Conservation (phyloP, 2,888 invertebrate genomes). For the Synergus japonicus region DNA sequence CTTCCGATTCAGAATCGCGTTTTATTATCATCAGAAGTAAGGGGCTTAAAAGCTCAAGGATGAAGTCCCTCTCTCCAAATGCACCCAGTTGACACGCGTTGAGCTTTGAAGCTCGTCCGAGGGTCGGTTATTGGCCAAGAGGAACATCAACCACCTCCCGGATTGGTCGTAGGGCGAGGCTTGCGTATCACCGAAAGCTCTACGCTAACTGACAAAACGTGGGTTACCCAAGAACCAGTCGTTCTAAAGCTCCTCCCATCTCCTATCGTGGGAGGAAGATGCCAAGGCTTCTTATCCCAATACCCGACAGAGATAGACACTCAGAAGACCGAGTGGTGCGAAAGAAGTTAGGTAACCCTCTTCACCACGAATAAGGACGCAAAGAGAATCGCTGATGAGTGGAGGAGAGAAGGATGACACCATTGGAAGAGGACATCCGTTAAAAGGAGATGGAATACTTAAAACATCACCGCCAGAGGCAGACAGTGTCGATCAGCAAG, state of each 20-base stretch:
- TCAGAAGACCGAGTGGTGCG: conserved; percentile 48
- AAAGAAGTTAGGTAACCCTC: conserved; percentile 42
- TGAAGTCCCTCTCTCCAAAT: conserved; percentile 71
- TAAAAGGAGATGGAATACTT: conserved; percentile 16
- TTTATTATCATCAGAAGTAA: conserved; percentile 16
- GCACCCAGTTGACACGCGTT: conserved; percentile 62
- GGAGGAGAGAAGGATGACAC: conserved; percentile 21
- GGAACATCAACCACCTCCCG: conserved; percentile 56
- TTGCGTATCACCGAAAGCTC: conserved; percentile 56
- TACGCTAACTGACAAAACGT: conserved; percentile 50
- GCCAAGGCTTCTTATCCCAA: conserved; percentile 49
- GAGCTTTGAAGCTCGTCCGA: conserved; percentile 51
- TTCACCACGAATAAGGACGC: conserved; percentile 41
- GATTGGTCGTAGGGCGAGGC: conserved; percentile 75
- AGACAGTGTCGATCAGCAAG: conserved; percentile 23
- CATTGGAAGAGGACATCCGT: conserved; percentile 1
- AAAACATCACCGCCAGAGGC: conserved; percentile 41
- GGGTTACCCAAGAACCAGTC: conserved; percentile 55
- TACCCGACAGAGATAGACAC: conserved; percentile 45
- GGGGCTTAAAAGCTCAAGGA: conserved; percentile 64
- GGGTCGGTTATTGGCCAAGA: conserved; percentile 52
- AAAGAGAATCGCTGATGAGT: conserved; percentile 34
- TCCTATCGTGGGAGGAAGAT: conserved; percentile 39
- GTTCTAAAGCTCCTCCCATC: conserved; percentile 67
- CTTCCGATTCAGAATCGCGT: conserved; percentile 20